Evolutionary conservation across 2,797 vertebrate species (phyloP).

Genomic region (Pseudochirops corinnae): DNA sequence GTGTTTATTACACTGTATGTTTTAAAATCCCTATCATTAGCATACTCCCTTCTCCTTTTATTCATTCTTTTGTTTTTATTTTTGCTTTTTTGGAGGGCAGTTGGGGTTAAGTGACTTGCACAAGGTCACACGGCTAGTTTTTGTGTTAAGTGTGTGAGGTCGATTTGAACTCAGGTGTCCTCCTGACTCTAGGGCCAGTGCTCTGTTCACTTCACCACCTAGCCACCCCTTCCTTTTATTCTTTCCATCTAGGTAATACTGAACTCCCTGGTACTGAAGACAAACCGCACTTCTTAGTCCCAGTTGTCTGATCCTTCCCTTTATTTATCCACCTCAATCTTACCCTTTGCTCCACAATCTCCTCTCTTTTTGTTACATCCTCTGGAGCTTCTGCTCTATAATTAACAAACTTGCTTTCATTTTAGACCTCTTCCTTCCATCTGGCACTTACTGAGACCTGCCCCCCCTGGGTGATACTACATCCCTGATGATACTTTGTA

Average conservation of each 20-base stretch:
- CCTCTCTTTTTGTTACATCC: not conserved
- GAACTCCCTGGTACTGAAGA: not conserved
- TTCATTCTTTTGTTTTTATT: not conserved
- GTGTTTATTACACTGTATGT: not conserved
- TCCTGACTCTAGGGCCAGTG: too few relatives aligned
- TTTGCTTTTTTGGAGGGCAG: too few relatives aligned
- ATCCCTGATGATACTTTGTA: not conserved
- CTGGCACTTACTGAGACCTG: not conserved
- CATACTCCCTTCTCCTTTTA: not conserved
- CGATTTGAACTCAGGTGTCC: too few relatives aligned
- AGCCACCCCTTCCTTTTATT: not conserved
- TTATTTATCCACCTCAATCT: not conserved
- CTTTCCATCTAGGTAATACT: not conserved
- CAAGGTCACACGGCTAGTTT: too few relatives aligned
- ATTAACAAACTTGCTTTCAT: slow-evolving; percentile 1
- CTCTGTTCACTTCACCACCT: too few relatives aligned
- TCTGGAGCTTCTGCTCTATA: not conserved
- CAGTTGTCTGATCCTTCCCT: not conserved
- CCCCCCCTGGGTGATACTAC: not conserved
- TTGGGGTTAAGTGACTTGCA: too few relatives aligned
- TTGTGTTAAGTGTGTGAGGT: too few relatives aligned
- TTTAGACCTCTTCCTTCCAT: not conserved
- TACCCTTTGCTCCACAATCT: not conserved
- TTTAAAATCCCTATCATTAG: not conserved
- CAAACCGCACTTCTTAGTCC: not conserved